Percentiles rank a stretch among this genome's conserved stretches.
These are phyloP conservation scores for Myrmophylax atrothorax DNA, from an alignment of 2,113 vertebrate genomes.

Conservation along the genomic window DNA sequence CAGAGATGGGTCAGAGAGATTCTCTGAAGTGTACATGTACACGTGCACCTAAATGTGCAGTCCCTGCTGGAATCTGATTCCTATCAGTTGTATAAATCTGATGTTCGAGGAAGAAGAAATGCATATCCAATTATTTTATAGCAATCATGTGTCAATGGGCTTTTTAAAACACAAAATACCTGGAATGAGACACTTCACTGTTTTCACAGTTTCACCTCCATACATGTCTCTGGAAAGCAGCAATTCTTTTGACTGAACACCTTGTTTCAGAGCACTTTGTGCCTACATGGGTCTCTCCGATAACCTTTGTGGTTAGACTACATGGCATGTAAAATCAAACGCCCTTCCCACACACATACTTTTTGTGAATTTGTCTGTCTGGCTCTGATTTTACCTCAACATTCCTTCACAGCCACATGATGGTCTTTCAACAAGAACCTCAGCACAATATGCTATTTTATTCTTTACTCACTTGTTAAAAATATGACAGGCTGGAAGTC, in stretches of 20 bases:
- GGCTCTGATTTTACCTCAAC: conserved; percentile 44
- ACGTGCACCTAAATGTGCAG: neutral
- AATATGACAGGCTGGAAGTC: neutral
- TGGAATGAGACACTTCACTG: neutral
- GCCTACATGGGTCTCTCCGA: neutral
- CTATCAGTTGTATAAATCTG: neutral
- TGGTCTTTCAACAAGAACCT: neutral
- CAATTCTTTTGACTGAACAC: neutral
- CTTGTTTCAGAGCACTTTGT: neutral
- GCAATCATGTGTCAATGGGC: neutral
- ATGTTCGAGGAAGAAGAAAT: neutral
- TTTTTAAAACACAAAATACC: neutral
- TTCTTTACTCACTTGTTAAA: neutral
- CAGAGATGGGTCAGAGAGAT: neutral
- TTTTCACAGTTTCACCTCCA: neutral
- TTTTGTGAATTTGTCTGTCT: conserved; percentile 20
- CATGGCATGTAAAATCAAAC: neutral
- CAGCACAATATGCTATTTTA: neutral
- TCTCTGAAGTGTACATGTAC: neutral
- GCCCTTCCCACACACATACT: neutral
- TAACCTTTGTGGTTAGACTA: neutral
- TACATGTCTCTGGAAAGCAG: neutral
- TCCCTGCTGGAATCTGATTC: neutral
- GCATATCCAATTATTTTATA: neutral
- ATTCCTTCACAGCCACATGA: conserved; percentile 18